Conservation (phyloP, 1,140 invertebrate species). For the Aradophagus sp. region DNA sequence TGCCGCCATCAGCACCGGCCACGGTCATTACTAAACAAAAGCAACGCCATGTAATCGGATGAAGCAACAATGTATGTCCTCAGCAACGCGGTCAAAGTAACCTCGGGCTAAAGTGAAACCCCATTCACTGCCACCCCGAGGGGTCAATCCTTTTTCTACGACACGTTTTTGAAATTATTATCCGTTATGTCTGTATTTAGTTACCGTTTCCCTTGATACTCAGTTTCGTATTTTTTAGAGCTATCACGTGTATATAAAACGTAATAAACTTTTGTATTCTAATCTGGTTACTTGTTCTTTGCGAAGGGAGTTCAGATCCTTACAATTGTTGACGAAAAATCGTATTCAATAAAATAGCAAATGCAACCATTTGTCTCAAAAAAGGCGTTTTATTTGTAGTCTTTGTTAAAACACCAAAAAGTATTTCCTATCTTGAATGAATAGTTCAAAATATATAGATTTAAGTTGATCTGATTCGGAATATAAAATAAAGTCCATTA, state of each 20-base stretch:
- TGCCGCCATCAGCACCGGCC: slow-evolving; percentile 64
- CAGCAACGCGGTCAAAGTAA: slow-evolving; percentile 37
- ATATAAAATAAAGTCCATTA: too few relatives aligned
- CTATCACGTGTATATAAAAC: slow-evolving; percentile 52
- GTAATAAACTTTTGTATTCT: slow-evolving; percentile 52
- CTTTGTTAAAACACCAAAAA: too few relatives aligned
- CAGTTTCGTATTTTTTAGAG: slow-evolving; percentile 37
- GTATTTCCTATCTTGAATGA: too few relatives aligned
- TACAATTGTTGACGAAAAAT: too few relatives aligned
- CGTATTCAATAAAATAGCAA: too few relatives aligned
- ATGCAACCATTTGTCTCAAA: too few relatives aligned
- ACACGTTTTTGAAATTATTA: slow-evolving; percentile 9
- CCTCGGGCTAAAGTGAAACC: slow-evolving; percentile 3
- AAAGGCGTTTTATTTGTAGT: too few relatives aligned
- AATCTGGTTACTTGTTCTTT: neutral
- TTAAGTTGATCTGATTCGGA: too few relatives aligned
- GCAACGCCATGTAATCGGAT: slow-evolving; percentile 5
- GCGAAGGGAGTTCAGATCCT: too few relatives aligned
- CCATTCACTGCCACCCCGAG: neutral
- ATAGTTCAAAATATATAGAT: too few relatives aligned
- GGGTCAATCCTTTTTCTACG: slow-evolving; percentile 36
- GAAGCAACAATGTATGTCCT: slow-evolving; percentile 22
- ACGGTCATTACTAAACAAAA: slow-evolving; percentile 64
- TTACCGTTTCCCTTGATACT: slow-evolving; percentile 42
- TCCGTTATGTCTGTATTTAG: slow-evolving; percentile 40